Evolutionary conservation across 2,113 vertebrate genomes (phyloP), one percentile per base, ranked within the genome.

Genomic region (Colossoma macropomum): DNA sequence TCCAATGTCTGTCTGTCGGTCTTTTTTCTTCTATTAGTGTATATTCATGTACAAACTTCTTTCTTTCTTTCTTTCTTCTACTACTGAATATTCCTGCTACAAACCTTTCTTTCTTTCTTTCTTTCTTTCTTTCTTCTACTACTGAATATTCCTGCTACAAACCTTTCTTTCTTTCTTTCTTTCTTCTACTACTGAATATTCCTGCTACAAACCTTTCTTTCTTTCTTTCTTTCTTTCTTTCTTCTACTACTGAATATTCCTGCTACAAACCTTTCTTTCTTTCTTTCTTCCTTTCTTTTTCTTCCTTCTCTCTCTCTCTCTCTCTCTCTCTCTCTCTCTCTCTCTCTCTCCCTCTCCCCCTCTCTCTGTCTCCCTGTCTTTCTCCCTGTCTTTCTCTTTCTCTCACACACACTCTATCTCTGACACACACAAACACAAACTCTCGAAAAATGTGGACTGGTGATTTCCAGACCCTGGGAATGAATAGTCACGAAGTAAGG

Each of bases 321-420:
- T 59, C 59, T 62, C 23, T 38, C 62, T 34, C 23, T 45, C 52
- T 15, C 41, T 30, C 38, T 13, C 23, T 25, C 48, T 19, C 27
- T 30, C 25, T 21, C 25, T 28, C 25, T 21, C 23, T 59, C 30
- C 34, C 19, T 75, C 38, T 77, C 32, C 63, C 34, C 27, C 50
- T 77, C 17, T 75, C n/a, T 12, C 1, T 62, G 23, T 75, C 41
- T 72, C 41, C 52, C 41, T 73, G 2, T 30, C 48, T 52, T 13
- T 15, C 48, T 52, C 48, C 12, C 7, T 50, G 2, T 50, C 13
- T 50, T 4, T 50, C 50, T 52, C 50, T 52, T 11, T 76, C 75
- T 76, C 32, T 68, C 19, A 6, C 70, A 56, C 56, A 38, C 66
- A n/a, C 65, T 59, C n/a, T 70, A 45, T 52, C 28, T 70, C 45